Evolutionary conservation across 30 jellyfish, hydroid and myxozoan species (phyloP).

Genomic region (Aurelia sp.): DNA sequence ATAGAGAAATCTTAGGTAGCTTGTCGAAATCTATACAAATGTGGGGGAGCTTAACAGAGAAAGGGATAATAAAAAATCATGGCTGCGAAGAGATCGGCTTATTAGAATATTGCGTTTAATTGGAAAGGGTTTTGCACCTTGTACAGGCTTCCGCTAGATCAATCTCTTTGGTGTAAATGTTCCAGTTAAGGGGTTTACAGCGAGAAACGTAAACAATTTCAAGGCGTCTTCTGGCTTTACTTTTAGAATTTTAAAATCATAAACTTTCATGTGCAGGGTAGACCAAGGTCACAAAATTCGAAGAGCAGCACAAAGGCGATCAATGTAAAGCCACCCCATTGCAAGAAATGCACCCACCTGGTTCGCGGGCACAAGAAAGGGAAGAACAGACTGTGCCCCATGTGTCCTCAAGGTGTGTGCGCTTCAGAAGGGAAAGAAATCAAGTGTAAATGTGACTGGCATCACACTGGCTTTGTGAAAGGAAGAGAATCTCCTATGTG

Average conservation of each 20-base stretch:
- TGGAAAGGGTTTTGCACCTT: no score
- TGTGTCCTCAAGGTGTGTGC: background rate
- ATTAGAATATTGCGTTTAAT: no score
- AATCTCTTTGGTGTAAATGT: no score
- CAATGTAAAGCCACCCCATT: conserved; percentile 3
- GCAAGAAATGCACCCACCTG: conserved; percentile 18
- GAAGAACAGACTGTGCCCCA: conserved; percentile 1
- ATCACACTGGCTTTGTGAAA: background rate
- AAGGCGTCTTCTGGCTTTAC: no score
- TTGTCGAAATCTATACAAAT: no score
- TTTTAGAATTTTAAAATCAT: background rate
- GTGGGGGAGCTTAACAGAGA: no score
- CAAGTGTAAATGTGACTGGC: conserved; percentile 3
- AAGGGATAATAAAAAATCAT: no score
- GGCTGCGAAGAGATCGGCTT: no score
- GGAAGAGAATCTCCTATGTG: background rate
- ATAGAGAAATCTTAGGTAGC: no score
- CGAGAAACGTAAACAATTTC: no score
- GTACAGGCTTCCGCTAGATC: no score
- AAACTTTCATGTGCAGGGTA: background rate
- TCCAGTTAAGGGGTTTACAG: no score
- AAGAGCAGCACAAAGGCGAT: background rate
- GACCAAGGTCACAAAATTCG: background rate
- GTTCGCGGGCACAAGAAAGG: conserved; percentile 7
- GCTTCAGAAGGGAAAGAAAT: conserved; percentile 1